A percentile compares a stretch with the other conserved stretches of the same genome.
phyloP scores from a whole-genome alignment of 2,113 vertebrate genomes.

The Pseudopodoces humilis region DNA sequence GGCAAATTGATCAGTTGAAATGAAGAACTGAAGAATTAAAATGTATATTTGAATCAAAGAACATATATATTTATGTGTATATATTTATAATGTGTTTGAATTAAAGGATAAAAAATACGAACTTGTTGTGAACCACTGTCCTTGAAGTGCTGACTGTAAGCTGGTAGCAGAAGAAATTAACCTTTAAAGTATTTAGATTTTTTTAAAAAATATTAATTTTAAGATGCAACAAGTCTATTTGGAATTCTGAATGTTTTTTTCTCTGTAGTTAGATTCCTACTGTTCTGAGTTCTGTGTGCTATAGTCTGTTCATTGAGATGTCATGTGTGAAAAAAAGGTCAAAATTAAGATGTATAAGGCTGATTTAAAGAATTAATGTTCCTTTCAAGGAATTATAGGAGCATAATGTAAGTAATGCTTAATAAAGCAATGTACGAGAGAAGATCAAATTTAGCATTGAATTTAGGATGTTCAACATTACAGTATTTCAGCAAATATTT shows the following conservation, averaged over 20 bases:
- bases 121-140: neutral
- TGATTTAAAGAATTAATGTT: neutral
- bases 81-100: neutral
- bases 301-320: slow-evolving; percentile 8
- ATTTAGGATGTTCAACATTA: neutral
- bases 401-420: neutral
- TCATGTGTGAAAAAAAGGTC: neutral
- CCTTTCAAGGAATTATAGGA: neutral
- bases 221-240: neutral
- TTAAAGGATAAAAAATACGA: neutral
- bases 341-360: slow-evolving; percentile 3
- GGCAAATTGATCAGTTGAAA: neutral
- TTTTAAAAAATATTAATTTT: neutral
- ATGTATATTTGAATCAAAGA: neutral
- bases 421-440: neutral
- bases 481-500: neutral
- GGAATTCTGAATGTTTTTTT: neutral
- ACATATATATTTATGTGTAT: neutral
- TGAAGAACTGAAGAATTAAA: neutral
- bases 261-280: neutral
- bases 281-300: neutral
- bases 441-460: neutral
- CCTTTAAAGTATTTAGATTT: neutral
- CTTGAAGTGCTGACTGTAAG: neutral
- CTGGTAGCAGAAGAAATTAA: neutral